Evolutionary conservation across 2,888 invertebrate genomes (phyloP).

Genomic region (Tiliacea aurago): DNA sequence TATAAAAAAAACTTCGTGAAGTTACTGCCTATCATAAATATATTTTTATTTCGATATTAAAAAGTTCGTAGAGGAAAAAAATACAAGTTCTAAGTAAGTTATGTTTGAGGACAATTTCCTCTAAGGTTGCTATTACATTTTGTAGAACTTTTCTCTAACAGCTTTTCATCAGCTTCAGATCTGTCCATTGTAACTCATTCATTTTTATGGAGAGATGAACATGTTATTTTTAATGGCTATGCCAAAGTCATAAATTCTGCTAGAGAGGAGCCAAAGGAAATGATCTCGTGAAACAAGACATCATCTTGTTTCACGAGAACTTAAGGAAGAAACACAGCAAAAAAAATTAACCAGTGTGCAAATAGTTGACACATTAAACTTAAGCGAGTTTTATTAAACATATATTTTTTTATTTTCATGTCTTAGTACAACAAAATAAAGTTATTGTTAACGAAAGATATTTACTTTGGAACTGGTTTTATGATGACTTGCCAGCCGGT

Average conservation of each 20-base stretch:
- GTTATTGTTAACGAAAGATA: no score
- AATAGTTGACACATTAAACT: no score
- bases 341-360: no score
- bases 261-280: no score
- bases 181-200: no score
- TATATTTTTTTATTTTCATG: no score
- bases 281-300: not conserved
- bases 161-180: not conserved
- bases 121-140: not conserved
- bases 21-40: slow-evolving; percentile 54
- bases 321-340: not conserved
- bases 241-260: not conserved
- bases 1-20: slow-evolving; percentile 53
- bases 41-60: slow-evolving; percentile 62
- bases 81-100: slow-evolving; percentile 31
- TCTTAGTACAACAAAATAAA: no score
- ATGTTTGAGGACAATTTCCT: slow-evolving; percentile 23
- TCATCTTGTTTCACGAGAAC: no score
- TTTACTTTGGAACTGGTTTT: no score
- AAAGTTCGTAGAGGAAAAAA: slow-evolving; percentile 49
- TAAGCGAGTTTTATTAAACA: no score
- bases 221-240: not conserved
- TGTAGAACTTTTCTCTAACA: not conserved
- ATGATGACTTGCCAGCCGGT: no score
- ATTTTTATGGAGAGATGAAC: not conserved